A percentile compares a stretch with the other conserved stretches of the same genome.
These are phyloP conservation scores for Habropoda laboriosa DNA, from an alignment of 1,140 invertebrate species.

Conservation along the genomic window DNA sequence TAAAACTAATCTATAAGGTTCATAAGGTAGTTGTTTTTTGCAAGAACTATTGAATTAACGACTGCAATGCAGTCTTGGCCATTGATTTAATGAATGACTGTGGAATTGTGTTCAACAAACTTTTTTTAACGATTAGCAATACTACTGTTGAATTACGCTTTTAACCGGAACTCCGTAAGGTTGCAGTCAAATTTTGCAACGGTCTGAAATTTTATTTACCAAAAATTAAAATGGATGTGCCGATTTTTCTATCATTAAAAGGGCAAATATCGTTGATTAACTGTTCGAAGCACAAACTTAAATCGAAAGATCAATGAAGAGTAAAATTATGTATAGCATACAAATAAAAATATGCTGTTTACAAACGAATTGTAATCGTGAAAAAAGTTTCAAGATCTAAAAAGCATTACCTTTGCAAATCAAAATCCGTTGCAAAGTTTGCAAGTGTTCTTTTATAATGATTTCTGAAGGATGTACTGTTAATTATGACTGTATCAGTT, in stretches of 20 bases:
- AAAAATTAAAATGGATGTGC: not conserved
- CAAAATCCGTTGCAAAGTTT: slow-evolving; percentile 53
- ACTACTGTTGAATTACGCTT: slow-evolving; percentile 55
- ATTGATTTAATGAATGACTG: slow-evolving; percentile 57
- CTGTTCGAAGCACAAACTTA: not conserved
- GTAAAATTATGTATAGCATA: not conserved
- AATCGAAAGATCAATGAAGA: not conserved
- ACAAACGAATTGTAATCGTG: not conserved
- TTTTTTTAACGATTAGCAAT: slow-evolving; percentile 50
- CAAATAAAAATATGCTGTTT: not conserved
- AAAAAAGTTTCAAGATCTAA: not conserved
- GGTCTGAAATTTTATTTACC: not conserved
- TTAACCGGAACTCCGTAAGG: slow-evolving; percentile 37
- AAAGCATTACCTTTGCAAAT: slow-evolving; percentile 18
- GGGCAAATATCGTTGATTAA: not conserved
- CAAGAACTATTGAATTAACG: slow-evolving; percentile 53
- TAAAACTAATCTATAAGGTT: slow-evolving; percentile 43
- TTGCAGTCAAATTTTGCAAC: slow-evolving; percentile 29
- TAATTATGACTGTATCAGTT: slow-evolving; percentile 43
- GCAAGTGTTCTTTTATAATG: slow-evolving; percentile 59
- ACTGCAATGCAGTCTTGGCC: slow-evolving; percentile 39
- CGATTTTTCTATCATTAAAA: not conserved
- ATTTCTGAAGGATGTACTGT: slow-evolving; percentile 57
- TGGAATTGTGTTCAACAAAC: slow-evolving; percentile 62
- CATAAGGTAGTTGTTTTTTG: slow-evolving; percentile 37